These are phyloP conservation scores for Notodonta ziczac DNA, from an alignment of 2,888 invertebrate species.

Conservation along the genomic window DNA sequence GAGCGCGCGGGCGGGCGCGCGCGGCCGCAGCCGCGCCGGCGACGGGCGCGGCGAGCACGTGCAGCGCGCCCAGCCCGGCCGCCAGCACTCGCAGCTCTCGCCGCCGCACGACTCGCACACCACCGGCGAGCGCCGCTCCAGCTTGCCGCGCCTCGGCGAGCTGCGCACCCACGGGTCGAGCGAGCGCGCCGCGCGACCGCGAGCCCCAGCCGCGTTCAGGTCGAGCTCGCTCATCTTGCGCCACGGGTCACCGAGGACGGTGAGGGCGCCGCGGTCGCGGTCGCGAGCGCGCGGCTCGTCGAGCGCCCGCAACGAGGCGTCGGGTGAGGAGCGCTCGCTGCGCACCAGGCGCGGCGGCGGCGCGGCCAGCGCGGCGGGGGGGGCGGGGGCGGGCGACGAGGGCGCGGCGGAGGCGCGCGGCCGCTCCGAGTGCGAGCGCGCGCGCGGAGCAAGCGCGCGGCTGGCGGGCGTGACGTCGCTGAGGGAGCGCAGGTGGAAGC, in stretches of 20 bases:
- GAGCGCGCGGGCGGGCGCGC: conserved; percentile 49
- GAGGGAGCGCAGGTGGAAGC: conserved; percentile 74
- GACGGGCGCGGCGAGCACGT: conserved; percentile 35
- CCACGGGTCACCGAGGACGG: conserved; percentile 61
- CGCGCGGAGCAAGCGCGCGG: conserved; percentile 65
- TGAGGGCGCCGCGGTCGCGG: conserved; percentile 32
- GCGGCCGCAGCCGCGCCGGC: conserved; percentile 35
- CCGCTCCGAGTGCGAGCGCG: conserved; percentile 73
- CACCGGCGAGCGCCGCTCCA: conserved; percentile 56
- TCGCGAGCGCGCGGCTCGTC: conserved; percentile 30
- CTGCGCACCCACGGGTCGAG: conserved; percentile 52
- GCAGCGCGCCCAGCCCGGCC: conserved; percentile 45
- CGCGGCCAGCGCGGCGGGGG: conserved; percentile 25
- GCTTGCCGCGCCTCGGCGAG: conserved; percentile 49
- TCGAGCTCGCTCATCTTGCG: conserved; percentile 68
- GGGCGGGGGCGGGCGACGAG: conserved; percentile 42
- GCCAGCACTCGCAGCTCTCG: conserved; percentile 59
- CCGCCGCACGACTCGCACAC: conserved; percentile 60
- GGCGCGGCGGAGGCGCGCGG: conserved; percentile 59
- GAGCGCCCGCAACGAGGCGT: conserved; percentile 47
- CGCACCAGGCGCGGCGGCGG: conserved; percentile 59
- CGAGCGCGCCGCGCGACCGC: conserved; percentile 32
- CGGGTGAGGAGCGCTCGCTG: conserved; percentile 49
- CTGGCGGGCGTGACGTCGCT: conserved; percentile 77
- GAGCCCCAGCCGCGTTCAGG: conserved; percentile 42